Evolutionary conservation across 2,113 vertebrate genomes (phyloP).

Genomic region (Lycaon pictus): DNA sequence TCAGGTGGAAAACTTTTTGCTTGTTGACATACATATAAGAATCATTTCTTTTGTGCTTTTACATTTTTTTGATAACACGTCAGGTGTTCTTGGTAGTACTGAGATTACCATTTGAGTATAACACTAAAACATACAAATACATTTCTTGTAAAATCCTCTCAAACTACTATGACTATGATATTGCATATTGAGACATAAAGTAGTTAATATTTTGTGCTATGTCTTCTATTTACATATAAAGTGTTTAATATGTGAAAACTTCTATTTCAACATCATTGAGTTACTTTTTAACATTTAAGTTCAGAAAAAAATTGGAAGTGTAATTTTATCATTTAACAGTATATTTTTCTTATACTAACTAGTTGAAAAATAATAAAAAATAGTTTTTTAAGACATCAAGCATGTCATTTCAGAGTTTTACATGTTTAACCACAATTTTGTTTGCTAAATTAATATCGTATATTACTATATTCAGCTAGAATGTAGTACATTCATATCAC

Average conservation of each 20-base stretch:
- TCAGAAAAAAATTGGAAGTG: background rate
- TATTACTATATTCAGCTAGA: background rate
- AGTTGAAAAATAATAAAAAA: background rate
- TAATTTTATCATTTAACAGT: background rate
- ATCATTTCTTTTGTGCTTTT: background rate
- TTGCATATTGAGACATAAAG: background rate
- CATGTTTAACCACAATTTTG: background rate
- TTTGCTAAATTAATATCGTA: background rate
- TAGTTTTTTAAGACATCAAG: background rate
- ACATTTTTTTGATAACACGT: background rate
- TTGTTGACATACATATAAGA: background rate
- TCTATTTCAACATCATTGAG: background rate
- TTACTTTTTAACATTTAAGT: background rate
- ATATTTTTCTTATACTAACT: background rate
- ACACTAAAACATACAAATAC: background rate
- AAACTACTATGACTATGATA: background rate
- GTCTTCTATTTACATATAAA: background rate
- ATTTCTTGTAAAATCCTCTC: background rate
- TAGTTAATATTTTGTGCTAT: background rate
- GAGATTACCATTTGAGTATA: background rate
- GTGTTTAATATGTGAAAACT: background rate
- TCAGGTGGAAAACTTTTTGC: background rate
- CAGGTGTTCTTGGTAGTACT: background rate
- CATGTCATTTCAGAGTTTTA: background rate
- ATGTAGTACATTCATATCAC: background rate